phyloP scores from a whole-genome alignment of 2,888 invertebrate genomes.

The Merodon equestris region DNA sequence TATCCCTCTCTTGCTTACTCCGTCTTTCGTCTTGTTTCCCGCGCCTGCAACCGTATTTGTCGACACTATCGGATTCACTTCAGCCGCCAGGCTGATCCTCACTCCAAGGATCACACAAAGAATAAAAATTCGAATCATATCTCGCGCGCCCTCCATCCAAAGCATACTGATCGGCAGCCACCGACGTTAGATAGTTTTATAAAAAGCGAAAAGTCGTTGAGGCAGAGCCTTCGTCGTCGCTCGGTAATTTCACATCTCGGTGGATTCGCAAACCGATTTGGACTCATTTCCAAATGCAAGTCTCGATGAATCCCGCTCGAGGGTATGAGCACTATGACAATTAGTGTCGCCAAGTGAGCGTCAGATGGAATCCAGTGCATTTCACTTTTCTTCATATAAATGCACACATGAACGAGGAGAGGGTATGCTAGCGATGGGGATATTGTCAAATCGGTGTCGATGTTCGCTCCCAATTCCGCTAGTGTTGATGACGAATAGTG shows the following conservation, averaged over 20 bases:
- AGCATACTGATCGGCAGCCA: slow-evolving; percentile 40
- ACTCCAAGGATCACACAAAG: slow-evolving; percentile 28
- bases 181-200: slow-evolving; percentile 49
- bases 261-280: slow-evolving; percentile 51
- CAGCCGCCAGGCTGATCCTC: slow-evolving; percentile 18
- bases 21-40: slow-evolving; percentile 58
- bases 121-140: slow-evolving; percentile 40
- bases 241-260: slow-evolving; percentile 61
- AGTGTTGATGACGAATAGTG: slow-evolving; percentile 42
- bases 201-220: slow-evolving; percentile 49
- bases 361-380: slow-evolving; percentile 55
- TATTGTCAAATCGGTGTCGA: slow-evolving; percentile 53
- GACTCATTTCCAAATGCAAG: slow-evolving; percentile 41
- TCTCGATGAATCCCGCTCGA: slow-evolving; percentile 35
- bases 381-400: slow-evolving; percentile 50
- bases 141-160: slow-evolving; percentile 26
- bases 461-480: slow-evolving; percentile 55
- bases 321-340: slow-evolving; percentile 51
- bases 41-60: slow-evolving; percentile 24
- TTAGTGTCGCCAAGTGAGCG: slow-evolving; percentile 65
- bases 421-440: slow-evolving; percentile 1
- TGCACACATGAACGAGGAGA: too few species aligned
- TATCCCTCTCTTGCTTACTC: slow-evolving; percentile 68
- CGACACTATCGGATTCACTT: slow-evolving; percentile 27
- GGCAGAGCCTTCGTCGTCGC: slow-evolving; percentile 27